phyloP scores from a whole-genome alignment of 1,140 invertebrate species.

The Armadillidium nasatum region DNA sequence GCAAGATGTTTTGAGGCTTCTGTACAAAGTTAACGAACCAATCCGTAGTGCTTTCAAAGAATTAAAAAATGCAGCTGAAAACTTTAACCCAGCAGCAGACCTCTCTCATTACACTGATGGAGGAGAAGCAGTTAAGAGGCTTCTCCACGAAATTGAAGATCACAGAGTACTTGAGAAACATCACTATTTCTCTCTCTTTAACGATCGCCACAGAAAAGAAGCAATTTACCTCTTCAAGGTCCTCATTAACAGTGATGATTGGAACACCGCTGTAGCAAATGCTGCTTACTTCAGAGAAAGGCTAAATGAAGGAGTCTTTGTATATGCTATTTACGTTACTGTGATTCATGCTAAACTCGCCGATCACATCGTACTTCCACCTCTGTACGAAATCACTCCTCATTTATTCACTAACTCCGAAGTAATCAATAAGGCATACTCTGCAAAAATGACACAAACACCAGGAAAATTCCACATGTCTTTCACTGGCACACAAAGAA shows the following conservation, averaged over 20 bases:
- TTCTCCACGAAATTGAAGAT: not conserved
- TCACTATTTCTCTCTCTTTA: slow-evolving; percentile 18
- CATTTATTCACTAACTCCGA: slow-evolving; percentile 52
- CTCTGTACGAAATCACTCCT: slow-evolving; percentile 63
- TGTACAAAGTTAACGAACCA: slow-evolving; percentile 8
- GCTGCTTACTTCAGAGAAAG: slow-evolving; percentile 39
- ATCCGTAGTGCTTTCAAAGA: too few species aligned
- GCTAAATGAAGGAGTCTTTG: slow-evolving; percentile 47
- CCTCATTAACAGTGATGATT: slow-evolving; percentile 28
- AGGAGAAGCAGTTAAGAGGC: not conserved
- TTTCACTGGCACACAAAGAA: slow-evolving; percentile 43
- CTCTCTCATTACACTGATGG: slow-evolving; percentile 3
- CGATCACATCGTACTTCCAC: slow-evolving; percentile 52
- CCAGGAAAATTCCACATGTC: slow-evolving; percentile 42
- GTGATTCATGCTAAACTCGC: slow-evolving; percentile 40
- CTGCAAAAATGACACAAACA: slow-evolving; percentile 48
- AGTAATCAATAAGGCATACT: slow-evolving; percentile 46
- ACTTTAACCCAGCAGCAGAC: not conserved
- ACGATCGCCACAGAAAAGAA: not conserved
- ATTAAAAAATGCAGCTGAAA: not conserved
- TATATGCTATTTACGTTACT: slow-evolving; percentile 43
- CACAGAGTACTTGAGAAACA: not conserved
- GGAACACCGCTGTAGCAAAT: slow-evolving; percentile 19
- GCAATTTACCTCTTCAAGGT: not conserved
- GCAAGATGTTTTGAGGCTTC: not conserved